phyloP scores from a whole-genome alignment of 2,888 invertebrate species.

The Branchipolynoe longqiensis region DNA sequence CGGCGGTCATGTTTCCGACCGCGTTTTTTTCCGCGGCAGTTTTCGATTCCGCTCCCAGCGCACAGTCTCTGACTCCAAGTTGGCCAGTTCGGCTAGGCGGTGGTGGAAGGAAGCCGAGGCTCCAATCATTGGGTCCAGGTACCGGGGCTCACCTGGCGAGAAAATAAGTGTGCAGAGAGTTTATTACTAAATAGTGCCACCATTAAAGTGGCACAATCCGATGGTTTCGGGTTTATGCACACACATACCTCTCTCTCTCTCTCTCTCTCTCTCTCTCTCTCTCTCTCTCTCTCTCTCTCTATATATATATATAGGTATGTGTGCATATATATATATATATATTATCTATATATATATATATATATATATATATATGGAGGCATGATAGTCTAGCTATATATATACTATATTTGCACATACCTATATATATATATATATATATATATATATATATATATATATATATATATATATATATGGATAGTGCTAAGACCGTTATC shows the following conservation, averaged over 20 bases:
- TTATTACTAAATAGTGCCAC: not conserved
- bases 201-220: not conserved
- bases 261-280: too few species aligned
- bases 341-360: not conserved
- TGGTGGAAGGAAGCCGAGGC: conserved; percentile 23
- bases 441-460: not conserved
- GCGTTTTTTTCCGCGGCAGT: conserved; percentile 28
- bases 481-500: too few species aligned
- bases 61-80: conserved; percentile 44
- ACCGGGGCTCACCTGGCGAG: conserved; percentile 23
- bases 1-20: conserved; percentile 38
- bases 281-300: too few species aligned
- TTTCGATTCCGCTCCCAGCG: conserved; percentile 54
- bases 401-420: not conserved
- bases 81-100: conserved; percentile 19
- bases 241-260: too few species aligned
- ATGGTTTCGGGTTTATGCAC: not conserved
- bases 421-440: not conserved
- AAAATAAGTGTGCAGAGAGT: not conserved
- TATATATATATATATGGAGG: not conserved
- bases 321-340: too few species aligned
- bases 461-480: not conserved
- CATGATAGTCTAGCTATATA: not conserved
- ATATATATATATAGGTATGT: too few species aligned
- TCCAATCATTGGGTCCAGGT: conserved; percentile 13